Percentiles rank a stretch among this genome's conserved stretches.
These are phyloP conservation scores for Syndactyla subalaris DNA, from an alignment of 2,797 vertebrate genomes.

Conservation along the genomic window DNA sequence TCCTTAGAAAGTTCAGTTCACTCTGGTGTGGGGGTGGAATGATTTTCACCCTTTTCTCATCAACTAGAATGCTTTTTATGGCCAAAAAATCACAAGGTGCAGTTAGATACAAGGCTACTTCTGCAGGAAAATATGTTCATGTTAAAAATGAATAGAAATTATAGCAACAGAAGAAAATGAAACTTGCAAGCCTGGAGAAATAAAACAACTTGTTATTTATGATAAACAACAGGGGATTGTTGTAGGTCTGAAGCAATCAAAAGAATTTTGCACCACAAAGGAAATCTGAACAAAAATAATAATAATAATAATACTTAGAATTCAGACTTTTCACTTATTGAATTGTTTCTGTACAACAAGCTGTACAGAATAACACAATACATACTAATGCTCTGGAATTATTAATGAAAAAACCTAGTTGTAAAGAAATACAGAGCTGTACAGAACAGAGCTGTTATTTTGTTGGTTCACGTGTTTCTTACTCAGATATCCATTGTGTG, in stretches of 20 bases:
- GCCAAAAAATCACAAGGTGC: constrained; percentile 61
- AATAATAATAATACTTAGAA: constrained; percentile 64
- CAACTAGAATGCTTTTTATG: constrained; percentile 54
- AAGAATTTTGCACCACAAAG: constrained; percentile 54
- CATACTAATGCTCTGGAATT: constrained; percentile 57
- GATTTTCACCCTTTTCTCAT: constrained; percentile 62
- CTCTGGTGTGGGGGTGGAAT: constrained; percentile 50
- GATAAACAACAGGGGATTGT: constrained; percentile 65
- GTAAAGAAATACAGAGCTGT: constrained; percentile 31
- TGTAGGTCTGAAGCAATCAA: constrained; percentile 61
- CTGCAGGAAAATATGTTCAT: constrained; percentile 54
- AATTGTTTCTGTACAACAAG: constrained; percentile 71
- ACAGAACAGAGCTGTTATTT: constrained; percentile 29
- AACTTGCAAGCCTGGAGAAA: constrained; percentile 53
- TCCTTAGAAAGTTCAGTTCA: constrained; percentile 65
- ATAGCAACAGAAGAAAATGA: constrained; percentile 67
- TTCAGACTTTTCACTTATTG: constrained; percentile 68
- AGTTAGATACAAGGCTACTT: constrained; percentile 41
- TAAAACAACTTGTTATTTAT: constrained; percentile 69
- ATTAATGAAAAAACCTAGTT: constrained; percentile 52
- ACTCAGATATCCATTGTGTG: constrained; percentile 30
- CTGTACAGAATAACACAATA: constrained; percentile 63
- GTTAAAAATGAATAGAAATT: constrained; percentile 65
- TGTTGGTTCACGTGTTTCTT: constrained; percentile 4
- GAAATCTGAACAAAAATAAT: constrained; percentile 66